phyloP scores from a whole-genome alignment of 2,113 vertebrate genomes.

The Upupa epops region DNA sequence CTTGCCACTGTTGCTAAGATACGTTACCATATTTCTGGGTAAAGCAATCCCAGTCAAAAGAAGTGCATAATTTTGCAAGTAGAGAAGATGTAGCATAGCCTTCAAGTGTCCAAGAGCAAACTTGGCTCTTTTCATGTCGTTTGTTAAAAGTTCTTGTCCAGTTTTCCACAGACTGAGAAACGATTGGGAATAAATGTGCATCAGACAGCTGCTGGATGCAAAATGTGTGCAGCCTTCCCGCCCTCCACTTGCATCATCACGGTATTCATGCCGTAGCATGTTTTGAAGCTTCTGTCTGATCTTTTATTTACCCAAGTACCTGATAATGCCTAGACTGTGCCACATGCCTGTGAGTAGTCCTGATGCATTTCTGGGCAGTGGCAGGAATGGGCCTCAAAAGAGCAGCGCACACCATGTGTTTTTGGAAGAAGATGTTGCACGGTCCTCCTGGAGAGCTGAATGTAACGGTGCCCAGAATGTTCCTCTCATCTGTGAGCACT shows the following conservation, averaged over 20 bases:
- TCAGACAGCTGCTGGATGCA: background rate
- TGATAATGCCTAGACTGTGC: background rate
- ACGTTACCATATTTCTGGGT: constrained; percentile 42
- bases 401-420: background rate
- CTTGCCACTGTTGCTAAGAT: constrained; percentile 60
- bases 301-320: background rate
- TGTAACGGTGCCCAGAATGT: background rate
- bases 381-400: background rate
- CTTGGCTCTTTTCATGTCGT: background rate
- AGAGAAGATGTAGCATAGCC: background rate
- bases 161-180: background rate
- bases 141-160: background rate
- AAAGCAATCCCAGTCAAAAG: constrained; percentile 24
- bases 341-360: background rate
- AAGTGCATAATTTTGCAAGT: constrained; percentile 10
- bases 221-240: background rate
- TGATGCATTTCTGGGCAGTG: background rate
- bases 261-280: background rate
- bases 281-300: background rate
- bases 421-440: background rate
- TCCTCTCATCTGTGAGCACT: background rate
- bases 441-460: constrained; percentile 10
- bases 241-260: background rate
- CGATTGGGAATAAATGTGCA: background rate
- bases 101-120: background rate